Percentiles rank a stretch among this genome's conserved stretches.
Evolutionary conservation across 2,797 vertebrate species (phyloP).

Genomic region (Antrozous pallidus): DNA sequence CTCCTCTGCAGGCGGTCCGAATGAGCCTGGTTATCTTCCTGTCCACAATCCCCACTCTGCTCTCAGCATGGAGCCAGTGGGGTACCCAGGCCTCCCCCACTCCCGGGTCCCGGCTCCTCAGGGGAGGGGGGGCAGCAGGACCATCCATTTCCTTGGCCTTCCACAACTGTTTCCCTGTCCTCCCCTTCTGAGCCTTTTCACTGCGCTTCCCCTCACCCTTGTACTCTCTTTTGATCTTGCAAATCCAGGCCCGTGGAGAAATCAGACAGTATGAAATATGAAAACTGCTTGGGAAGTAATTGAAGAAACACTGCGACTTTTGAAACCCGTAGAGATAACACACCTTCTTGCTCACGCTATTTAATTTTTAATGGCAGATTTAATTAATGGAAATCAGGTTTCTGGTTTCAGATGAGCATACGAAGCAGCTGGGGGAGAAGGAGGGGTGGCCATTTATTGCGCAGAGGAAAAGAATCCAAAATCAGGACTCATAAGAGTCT

Average conservation of each 20-base stretch:
- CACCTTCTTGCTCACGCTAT: constrained; percentile 87
- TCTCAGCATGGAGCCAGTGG: not conserved
- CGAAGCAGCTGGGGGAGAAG: constrained; percentile 58
- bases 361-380: constrained; percentile 90
- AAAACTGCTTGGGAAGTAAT: constrained; percentile 87
- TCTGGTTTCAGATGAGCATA: constrained; percentile 77
- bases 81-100: too few relatives aligned
- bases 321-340: constrained; percentile 84
- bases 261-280: constrained; percentile 87
- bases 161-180: constrained; percentile 64
- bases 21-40: not conserved
- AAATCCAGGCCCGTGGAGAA: constrained; percentile 84
- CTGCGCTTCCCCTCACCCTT: constrained; percentile 21
- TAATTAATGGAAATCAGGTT: constrained; percentile 86
- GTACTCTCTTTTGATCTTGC: constrained; percentile 80
- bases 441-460: constrained; percentile 74
- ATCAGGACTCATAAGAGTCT: constrained; percentile 27
- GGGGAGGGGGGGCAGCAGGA: constrained; percentile 1
- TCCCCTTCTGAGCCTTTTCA: constrained; percentile 59
- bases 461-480: constrained; percentile 66
- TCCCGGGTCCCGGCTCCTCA: not conserved
- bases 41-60: accelerated
- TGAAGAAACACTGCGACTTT: constrained; percentile 84
- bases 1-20: not conserved
- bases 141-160: constrained; percentile 62